These are phyloP conservation scores for Erpobdella octoculata DNA, from an alignment of 2,888 invertebrate species.

Conservation along the genomic window DNA sequence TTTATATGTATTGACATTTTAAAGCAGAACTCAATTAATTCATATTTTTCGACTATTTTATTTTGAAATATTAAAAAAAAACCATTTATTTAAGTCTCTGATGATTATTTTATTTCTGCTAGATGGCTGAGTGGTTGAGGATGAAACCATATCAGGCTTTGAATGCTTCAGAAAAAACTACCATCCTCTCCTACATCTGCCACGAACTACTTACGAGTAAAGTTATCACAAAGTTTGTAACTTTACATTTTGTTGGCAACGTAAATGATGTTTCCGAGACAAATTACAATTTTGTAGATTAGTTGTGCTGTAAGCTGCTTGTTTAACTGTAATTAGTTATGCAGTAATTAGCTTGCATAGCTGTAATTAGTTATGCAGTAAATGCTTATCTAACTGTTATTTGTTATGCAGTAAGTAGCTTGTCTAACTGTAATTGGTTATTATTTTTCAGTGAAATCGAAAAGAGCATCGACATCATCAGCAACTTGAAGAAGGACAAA, in stretches of 20 bases:
- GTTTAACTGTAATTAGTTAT: too few species aligned
- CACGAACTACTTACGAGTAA: constrained; percentile 89
- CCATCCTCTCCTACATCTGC: constrained; percentile 81
- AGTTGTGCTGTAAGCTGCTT: too few species aligned
- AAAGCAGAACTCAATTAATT: background rate
- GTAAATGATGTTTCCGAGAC: too few species aligned
- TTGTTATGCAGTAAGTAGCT: too few species aligned
- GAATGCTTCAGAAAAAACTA: constrained; percentile 75
- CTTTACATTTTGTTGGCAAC: too few species aligned
- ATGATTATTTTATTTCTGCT: constrained; percentile 28
- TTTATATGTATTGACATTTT: background rate
- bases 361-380: too few species aligned
- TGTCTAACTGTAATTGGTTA: background rate
- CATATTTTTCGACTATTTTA: background rate
- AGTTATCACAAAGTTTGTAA: constrained; percentile 61
- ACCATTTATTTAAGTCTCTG: background rate
- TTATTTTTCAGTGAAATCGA: constrained; percentile 69
- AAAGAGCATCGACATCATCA: constrained; percentile 73
- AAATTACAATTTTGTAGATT: too few species aligned
- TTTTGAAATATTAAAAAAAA: background rate
- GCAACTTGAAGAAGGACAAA: constrained; percentile 77
- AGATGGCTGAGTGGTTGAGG: constrained; percentile 59
- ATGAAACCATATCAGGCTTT: constrained; percentile 78
- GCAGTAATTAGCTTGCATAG: too few species aligned
- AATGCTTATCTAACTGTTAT: too few species aligned